Percentiles rank a stretch among this genome's conserved stretches.
Conservation (phyloP, 2,888 invertebrate genomes). For the Oscheius sp. region DNA sequence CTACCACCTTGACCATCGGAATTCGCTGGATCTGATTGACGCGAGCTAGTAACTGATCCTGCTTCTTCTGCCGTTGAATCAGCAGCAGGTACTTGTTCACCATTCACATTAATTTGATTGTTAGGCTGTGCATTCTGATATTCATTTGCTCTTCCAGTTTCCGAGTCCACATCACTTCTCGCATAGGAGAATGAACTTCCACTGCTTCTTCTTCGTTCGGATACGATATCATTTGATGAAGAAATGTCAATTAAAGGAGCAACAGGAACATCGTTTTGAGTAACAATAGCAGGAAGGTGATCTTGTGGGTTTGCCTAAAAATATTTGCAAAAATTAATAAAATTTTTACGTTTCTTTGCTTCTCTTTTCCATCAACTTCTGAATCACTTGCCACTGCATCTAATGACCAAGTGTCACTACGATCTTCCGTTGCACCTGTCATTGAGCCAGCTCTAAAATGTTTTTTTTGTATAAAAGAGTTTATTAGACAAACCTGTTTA, state of each 20-base stretch:
- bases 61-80: constrained; percentile 31
- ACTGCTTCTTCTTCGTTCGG: constrained; percentile 41
- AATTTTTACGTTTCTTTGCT: constrained; percentile 13
- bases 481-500: constrained; percentile 40
- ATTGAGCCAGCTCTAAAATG: constrained; percentile 31
- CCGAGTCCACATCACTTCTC: constrained; percentile 29
- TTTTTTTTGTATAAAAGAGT: not conserved
- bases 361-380: constrained; percentile 77
- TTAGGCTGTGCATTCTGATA: not conserved
- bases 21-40: not conserved
- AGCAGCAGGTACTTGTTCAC: not conserved
- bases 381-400: constrained; percentile 96
- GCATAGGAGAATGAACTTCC: constrained; percentile 56
- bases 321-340: not conserved
- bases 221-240: not conserved
- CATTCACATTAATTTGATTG: not conserved
- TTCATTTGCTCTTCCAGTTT: not conserved
- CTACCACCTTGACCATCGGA: not conserved
- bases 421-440: constrained; percentile 50
- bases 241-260: constrained; percentile 31
- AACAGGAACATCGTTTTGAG: not conserved
- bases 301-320: not conserved
- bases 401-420: constrained; percentile 90
- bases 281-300: not conserved
- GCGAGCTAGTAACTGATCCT: constrained; percentile 48